A percentile compares a stretch with the other conserved stretches of the same genome.
Conservation (phyloP, 1,140 invertebrate genomes). For the Scaptomyza hsui region DNA sequence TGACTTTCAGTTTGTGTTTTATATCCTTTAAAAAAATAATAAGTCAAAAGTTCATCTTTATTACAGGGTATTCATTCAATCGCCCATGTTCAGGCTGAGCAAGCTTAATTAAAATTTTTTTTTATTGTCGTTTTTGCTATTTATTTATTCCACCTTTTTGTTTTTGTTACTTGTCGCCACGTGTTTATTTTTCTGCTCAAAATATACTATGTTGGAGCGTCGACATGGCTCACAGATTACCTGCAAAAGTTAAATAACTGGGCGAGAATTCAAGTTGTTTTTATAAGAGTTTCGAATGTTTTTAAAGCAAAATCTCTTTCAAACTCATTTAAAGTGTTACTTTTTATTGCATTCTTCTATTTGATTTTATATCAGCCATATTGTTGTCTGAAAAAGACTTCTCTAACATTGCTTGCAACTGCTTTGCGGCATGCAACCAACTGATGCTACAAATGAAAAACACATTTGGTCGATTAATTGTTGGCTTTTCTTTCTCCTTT, state of each 20-base stretch:
- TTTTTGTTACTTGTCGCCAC: conserved; percentile 19
- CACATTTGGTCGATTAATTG: conserved; percentile 6
- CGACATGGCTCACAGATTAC: conserved; percentile 62
- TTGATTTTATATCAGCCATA: too few relatives aligned
- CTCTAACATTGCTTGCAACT: too few relatives aligned
- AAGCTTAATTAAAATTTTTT: conserved; percentile 27
- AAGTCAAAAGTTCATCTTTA: not conserved
- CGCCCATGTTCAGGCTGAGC: not conserved
- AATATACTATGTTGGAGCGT: conserved; percentile 8
- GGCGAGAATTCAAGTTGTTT: conserved; percentile 44
- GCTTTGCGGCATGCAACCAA: too few relatives aligned
- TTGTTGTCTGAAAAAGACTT: too few relatives aligned
- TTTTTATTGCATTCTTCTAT: too few relatives aligned
- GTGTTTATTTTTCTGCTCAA: conserved; percentile 57
- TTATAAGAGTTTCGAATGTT: too few relatives aligned
- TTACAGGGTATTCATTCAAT: not conserved
- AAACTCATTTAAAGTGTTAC: too few relatives aligned
- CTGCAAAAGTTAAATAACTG: conserved; percentile 66
- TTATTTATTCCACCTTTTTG: conserved; percentile 13
- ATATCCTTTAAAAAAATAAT: not conserved
- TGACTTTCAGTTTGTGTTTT: conserved; percentile 33
- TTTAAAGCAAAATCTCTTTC: too few relatives aligned
- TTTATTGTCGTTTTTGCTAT: conserved; percentile 4
- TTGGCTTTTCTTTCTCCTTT: not conserved
- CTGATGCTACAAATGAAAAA: not conserved